Evolutionary conservation across 2,888 invertebrate species (phyloP).

Genomic region (Cosmopolites sordidus): DNA sequence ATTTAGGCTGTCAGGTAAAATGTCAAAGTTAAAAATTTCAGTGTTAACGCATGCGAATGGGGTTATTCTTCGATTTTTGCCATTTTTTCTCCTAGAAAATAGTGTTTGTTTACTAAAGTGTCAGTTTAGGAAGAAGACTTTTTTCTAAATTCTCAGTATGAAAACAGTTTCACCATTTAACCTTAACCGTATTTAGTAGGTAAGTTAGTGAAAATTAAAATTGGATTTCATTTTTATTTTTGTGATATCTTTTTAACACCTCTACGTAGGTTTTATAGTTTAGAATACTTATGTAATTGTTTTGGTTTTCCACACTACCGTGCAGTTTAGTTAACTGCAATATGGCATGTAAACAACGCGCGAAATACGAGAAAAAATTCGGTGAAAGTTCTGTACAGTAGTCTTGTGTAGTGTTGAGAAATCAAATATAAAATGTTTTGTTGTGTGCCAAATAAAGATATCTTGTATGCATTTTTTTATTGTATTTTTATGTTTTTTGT

Average conservation of each 20-base stretch:
- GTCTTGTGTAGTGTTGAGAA: too few species aligned
- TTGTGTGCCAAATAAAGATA: too few species aligned
- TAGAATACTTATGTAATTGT: neutral
- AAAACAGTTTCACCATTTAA: neutral
- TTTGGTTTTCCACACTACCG: neutral
- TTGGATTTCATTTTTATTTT: neutral
- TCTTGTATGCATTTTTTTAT: too few species aligned
- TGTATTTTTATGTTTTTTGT: too few species aligned
- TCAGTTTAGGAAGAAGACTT: neutral
- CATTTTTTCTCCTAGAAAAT: neutral
- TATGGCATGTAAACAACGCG: too few species aligned
- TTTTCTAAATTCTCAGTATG: neutral
- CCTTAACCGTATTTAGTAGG: neutral
- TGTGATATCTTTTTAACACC: neutral
- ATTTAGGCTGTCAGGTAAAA: neutral
- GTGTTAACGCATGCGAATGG: constrained; percentile 5
- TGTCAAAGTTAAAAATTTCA: neutral
- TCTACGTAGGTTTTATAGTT: neutral
- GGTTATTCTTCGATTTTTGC: constrained; percentile 3
- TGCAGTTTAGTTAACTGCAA: too few species aligned
- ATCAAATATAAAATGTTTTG: too few species aligned
- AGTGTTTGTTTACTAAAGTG: constrained; percentile 1
- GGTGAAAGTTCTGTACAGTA: too few species aligned
- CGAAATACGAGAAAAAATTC: too few species aligned
- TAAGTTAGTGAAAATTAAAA: constrained; percentile 2